Evolutionary conservation across 64 coral and sea anemone genomes (phyloP), one percentile per base, ranked within the genome.

Genomic region (Acropora tenuis): DNA sequence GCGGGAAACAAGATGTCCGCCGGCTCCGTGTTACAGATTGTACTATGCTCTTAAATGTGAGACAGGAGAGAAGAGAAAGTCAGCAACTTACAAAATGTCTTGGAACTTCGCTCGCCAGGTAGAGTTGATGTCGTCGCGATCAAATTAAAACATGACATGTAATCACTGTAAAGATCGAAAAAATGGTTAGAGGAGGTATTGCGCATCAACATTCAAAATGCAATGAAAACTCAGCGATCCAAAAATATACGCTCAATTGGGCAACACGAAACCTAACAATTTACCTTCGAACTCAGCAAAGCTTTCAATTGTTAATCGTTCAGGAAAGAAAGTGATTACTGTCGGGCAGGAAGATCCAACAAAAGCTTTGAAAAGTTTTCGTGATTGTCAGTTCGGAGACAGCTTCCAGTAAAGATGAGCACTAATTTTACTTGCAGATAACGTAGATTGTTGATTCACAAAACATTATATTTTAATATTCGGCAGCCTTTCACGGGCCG

Each of bases 341-440:
- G 30, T 30, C 30, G 30, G 30, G 30, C 30, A 30, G 30, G 30
- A 30, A 30, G 30, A 30, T 30, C 30, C 30, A 30, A 30, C 30
- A 30, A 30, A 30, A 30, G 30, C 30, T 30, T 30, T 30, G 30
- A 30, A 30, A 30, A 30, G 30, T 30, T 30, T 30, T 30, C 30
- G 30, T 30, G 30, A 30, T 30, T 30, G 30, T 30, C 30, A 30
- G 30, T 30, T 30, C 30, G 30, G 30, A 30, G 30, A 30, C 30
- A 30, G 30, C 30, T 30, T 30, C 30, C 30, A 30, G 30, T 30
- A 30, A 30, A 30, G 45, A 4, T 46, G 13, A 5, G 45, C 30
- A 30, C 75, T 78, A 48, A 85, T 85, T 71, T 85, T 20, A 85
- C 82, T 85, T 85, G 82, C 82, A 71, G 68, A 71, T 71, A 20